Evolutionary conservation across 1,140 invertebrate species (phyloP).

Genomic region (Carposina sasakii): DNA sequence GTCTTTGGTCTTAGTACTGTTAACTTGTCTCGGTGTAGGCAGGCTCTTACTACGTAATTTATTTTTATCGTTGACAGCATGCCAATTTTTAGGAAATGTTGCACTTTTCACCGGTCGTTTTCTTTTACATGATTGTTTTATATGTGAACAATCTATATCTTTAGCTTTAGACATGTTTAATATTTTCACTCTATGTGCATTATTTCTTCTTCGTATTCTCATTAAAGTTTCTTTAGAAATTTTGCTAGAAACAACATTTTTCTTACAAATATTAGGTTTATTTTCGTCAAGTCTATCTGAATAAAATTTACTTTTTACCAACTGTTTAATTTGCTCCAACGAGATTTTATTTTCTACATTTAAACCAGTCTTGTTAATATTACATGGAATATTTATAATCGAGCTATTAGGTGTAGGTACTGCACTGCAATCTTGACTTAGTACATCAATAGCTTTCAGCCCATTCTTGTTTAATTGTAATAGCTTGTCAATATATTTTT

Average conservation of each 20-base stretch:
- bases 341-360: slow-evolving; percentile 41
- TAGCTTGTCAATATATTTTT: slow-evolving; percentile 68
- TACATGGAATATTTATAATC: slow-evolving; percentile 58
- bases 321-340: slow-evolving; percentile 55
- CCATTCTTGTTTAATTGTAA: slow-evolving; percentile 66
- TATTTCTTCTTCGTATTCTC: slow-evolving; percentile 34
- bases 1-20: slow-evolving; percentile 6
- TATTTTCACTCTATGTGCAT: slow-evolving; percentile 58
- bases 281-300: too few relatives aligned
- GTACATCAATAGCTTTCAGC: slow-evolving; percentile 66
- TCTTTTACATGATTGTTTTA: background rate
- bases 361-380: slow-evolving; percentile 29
- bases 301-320: too few relatives aligned
- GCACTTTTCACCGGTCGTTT: too few relatives aligned
- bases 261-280: slow-evolving; percentile 17
- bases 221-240: too few relatives aligned
- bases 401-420: slow-evolving; percentile 71
- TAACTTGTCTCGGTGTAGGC: slow-evolving; percentile 20
- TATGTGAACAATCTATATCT: slow-evolving; percentile 4
- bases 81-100: too few relatives aligned
- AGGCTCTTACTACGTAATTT: slow-evolving; percentile 27
- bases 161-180: slow-evolving; percentile 51
- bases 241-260: too few relatives aligned
- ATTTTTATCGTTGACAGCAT: too few relatives aligned
- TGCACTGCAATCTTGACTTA: slow-evolving; percentile 66